Evolutionary conservation across 2,888 invertebrate genomes (phyloP).

Genomic region (Nezara viridula): DNA sequence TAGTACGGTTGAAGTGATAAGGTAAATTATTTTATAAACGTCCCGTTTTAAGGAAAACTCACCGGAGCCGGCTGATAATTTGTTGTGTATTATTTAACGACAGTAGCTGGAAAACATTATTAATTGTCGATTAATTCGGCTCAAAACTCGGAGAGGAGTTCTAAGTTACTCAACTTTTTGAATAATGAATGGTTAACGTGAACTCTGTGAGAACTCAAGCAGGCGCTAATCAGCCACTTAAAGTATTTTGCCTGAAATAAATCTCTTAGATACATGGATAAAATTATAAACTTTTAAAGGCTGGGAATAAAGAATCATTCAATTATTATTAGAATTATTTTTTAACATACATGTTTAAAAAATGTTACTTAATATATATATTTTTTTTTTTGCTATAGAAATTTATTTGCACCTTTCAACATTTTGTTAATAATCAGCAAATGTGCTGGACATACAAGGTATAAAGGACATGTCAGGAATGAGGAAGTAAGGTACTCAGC

Average conservation of each 20-base stretch:
- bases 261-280: neutral
- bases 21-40: neutral
- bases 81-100: neutral
- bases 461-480: too few species aligned
- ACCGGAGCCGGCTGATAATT: neutral
- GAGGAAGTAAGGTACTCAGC: too few species aligned
- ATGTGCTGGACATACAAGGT: too few species aligned
- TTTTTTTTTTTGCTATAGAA: too few species aligned
- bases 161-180: neutral
- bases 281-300: neutral
- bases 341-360: too few species aligned
- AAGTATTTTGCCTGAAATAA: neutral
- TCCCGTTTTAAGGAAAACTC: neutral
- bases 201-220: neutral
- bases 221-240: neutral
- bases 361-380: too few species aligned
- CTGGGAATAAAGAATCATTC: neutral
- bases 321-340: neutral
- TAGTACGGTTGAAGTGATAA: neutral
- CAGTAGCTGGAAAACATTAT: neutral
- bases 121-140: neutral
- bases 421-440: too few species aligned
- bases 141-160: neutral
- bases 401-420: too few species aligned
- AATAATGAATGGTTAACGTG: slow-evolving; percentile 19